A percentile compares a stretch with the other conserved stretches of the same genome.
Evolutionary conservation across 2,113 vertebrate genomes (phyloP).

Genomic region (Uria lomvia): DNA sequence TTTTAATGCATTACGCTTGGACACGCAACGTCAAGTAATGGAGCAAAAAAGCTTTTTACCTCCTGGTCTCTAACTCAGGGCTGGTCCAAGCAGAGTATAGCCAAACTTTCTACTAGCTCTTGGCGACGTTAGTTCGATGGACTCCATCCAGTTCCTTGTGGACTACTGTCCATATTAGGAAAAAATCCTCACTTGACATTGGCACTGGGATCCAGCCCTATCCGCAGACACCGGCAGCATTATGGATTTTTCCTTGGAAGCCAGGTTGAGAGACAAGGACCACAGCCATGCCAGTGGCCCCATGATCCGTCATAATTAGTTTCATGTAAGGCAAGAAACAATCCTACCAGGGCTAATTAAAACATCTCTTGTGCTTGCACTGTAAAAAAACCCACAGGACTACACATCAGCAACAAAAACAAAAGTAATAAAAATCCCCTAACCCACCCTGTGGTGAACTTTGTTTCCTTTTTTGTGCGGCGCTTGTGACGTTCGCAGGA

Average conservation of each 20-base stretch:
- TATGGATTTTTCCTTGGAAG: neutral
- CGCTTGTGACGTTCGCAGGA: neutral
- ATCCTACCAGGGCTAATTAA: neutral
- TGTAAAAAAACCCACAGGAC: neutral
- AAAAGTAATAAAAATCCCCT: slow-evolving; percentile 36
- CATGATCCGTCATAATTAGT: neutral
- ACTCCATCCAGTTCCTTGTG: slow-evolving; percentile 5
- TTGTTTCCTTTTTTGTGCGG: neutral
- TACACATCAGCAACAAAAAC: neutral
- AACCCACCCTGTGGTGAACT: slow-evolving; percentile 23
- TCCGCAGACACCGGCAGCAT: neutral
- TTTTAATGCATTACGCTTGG: neutral
- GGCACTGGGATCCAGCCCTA: neutral
- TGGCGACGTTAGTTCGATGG: neutral
- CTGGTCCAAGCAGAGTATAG: neutral
- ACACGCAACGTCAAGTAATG: rapidly evolving
- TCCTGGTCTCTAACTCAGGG: neutral
- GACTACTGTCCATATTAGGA: slow-evolving; percentile 42
- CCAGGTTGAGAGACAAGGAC: neutral
- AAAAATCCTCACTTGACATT: slow-evolving; percentile 16
- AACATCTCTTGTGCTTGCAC: neutral
- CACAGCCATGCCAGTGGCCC: neutral
- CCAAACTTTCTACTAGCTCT: neutral
- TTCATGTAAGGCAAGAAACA: neutral
- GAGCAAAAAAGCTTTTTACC: neutral